Evolutionary conservation across 2,888 invertebrate genomes (phyloP).

Genomic region (Pediacus dermestoides): DNA sequence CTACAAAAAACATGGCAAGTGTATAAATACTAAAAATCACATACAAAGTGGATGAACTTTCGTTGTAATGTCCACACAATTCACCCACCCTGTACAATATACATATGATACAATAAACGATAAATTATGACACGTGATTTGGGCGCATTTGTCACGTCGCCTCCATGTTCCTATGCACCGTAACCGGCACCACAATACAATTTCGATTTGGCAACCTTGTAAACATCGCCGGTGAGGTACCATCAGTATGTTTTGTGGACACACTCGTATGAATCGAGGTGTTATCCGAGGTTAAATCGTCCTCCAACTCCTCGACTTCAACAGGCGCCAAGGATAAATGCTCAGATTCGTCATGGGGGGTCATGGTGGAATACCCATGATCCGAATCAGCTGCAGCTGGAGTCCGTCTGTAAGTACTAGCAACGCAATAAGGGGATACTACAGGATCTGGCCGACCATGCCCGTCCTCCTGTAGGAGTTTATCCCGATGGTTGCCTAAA

Average conservation of each 20-base stretch:
- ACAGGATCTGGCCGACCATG: slow-evolving; percentile 64
- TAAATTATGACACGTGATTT: background rate
- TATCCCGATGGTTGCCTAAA: slow-evolving; percentile 62
- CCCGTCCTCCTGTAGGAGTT: slow-evolving; percentile 58
- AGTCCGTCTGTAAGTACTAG: slow-evolving; percentile 74
- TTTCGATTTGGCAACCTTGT: slow-evolving; percentile 47
- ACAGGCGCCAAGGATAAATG: slow-evolving; percentile 72
- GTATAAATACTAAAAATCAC: background rate
- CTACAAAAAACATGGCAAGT: slow-evolving; percentile 2
- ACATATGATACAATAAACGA: too few species aligned
- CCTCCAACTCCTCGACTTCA: slow-evolving; percentile 57
- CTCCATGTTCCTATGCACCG: slow-evolving; percentile 86
- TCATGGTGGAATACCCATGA: slow-evolving; percentile 94
- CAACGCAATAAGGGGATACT: slow-evolving; percentile 86
- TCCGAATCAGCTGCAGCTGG: slow-evolving; percentile 80
- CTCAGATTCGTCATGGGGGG: slow-evolving; percentile 85
- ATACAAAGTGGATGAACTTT: background rate
- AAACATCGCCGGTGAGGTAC: slow-evolving; percentile 30
- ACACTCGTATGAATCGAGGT: slow-evolving; percentile 55
- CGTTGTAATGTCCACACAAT: too few species aligned
- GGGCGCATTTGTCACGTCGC: slow-evolving; percentile 52
- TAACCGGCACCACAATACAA: slow-evolving; percentile 79
- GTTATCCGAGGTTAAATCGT: slow-evolving; percentile 59
- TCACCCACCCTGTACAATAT: too few species aligned
- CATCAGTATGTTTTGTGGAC: slow-evolving; percentile 43